Percentiles rank a stretch among this genome's conserved stretches.
These are phyloP conservation scores for Patella vulgata DNA, from an alignment of 1,140 invertebrate genomes.

Conservation along the genomic window DNA sequence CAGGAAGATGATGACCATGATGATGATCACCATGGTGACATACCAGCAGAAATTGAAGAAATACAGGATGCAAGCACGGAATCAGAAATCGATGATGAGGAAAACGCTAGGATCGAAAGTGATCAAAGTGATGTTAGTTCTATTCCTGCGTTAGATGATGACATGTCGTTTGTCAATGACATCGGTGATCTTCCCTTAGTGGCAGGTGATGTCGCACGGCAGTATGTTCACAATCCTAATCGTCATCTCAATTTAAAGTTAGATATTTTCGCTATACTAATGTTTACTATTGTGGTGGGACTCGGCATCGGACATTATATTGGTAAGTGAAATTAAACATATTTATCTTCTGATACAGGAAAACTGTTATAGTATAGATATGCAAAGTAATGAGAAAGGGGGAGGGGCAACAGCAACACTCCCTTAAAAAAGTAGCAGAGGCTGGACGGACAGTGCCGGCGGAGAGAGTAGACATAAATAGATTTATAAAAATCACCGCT, in stretches of 20 bases:
- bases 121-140: slow-evolving; percentile 27
- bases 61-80: slow-evolving; percentile 22
- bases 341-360: no score
- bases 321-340: no score
- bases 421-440: no score
- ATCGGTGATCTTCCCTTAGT: slow-evolving; percentile 28
- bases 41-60: slow-evolving; percentile 2
- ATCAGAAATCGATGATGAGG: slow-evolving; percentile 13
- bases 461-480: no score
- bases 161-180: slow-evolving; percentile 19
- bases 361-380: no score
- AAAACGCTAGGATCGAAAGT: slow-evolving; percentile 28
- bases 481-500: no score
- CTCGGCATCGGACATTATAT: slow-evolving; percentile 24
- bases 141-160: slow-evolving; percentile 14
- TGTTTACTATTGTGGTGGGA: slow-evolving; percentile 15
- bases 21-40: background rate
- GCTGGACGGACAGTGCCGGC: no score
- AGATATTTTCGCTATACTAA: slow-evolving; percentile 19
- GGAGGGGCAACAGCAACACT: no score
- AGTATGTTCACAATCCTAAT: slow-evolving; percentile 24
- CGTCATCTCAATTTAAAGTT: slow-evolving; percentile 17
- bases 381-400: no score
- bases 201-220: slow-evolving; percentile 24
- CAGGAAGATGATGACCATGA: background rate